These are phyloP conservation scores for Chrosomus eos DNA, from an alignment of 2,797 vertebrate species.

Conservation along the genomic window DNA sequence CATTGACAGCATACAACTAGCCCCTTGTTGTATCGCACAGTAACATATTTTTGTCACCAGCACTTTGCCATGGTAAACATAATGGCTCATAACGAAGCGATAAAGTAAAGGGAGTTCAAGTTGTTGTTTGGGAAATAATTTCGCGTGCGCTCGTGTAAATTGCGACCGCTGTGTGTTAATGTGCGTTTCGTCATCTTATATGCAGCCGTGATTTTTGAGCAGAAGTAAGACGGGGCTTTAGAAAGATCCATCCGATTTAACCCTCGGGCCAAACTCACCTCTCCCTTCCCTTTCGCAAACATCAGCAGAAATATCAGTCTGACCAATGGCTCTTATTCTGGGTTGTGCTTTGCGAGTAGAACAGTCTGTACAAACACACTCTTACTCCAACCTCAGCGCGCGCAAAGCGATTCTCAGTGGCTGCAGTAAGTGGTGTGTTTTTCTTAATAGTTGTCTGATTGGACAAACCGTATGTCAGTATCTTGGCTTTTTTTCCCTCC, in stretches of 20 bases:
- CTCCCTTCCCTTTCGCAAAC: constrained; percentile 63
- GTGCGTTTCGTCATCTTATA: neutral
- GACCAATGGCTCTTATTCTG: constrained; percentile 79
- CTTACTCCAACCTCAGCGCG: constrained; percentile 67
- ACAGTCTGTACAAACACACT: constrained; percentile 76
- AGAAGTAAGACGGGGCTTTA: constrained; percentile 20
- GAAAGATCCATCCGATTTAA: constrained; percentile 26
- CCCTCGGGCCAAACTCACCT: constrained; percentile 46
- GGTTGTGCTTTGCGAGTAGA: constrained; percentile 78
- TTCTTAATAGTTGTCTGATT: constrained; percentile 70
- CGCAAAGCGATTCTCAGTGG: constrained; percentile 68
- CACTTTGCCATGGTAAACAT: neutral
- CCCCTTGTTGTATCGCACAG: neutral
- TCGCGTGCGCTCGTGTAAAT: neutral
- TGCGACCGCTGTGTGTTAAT: neutral
- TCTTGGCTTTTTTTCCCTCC: constrained; percentile 60
- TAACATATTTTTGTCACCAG: neutral
- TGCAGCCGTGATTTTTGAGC: constrained; percentile 8
- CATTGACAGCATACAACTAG: neutral
- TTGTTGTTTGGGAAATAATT: neutral
- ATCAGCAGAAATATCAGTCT: constrained; percentile 71
- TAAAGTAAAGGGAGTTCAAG: neutral
- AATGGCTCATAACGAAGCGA: neutral
- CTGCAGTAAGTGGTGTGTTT: constrained; percentile 80
- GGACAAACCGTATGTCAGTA: constrained; percentile 71